phyloP scores from a whole-genome alignment of 2,113 vertebrate species.

The Anser brachyrhynchus region DNA sequence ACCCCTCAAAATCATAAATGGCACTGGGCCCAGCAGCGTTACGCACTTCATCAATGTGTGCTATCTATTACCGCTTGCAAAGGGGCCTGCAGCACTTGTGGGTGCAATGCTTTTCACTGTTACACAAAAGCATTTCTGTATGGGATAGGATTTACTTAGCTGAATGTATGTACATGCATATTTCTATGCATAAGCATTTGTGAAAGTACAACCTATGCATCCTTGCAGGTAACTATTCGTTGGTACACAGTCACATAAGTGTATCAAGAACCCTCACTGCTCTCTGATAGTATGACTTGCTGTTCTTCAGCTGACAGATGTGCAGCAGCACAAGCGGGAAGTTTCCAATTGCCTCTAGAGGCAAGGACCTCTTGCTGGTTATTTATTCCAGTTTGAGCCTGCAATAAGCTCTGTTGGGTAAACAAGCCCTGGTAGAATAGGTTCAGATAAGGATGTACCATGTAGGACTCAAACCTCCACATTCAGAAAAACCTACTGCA shows the following conservation, averaged over 20 bases:
- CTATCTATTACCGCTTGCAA: neutral
- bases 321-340: neutral
- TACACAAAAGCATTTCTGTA: neutral
- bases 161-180: neutral
- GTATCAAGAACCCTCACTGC: neutral
- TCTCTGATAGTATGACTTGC: neutral
- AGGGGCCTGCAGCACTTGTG: neutral
- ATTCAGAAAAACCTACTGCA: neutral
- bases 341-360: neutral
- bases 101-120: neutral
- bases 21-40: neutral
- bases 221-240: fast-evolving
- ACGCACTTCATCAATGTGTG: neutral
- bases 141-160: neutral
- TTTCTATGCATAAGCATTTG: neutral
- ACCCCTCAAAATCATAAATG: neutral
- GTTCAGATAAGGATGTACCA: neutral
- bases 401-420: neutral
- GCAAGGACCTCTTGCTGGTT: neutral
- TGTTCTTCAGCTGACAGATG: neutral
- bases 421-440: neutral
- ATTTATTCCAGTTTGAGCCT: neutral
- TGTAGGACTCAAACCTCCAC: neutral
- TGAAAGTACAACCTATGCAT: neutral
- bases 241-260: neutral